Percentiles rank a stretch among this genome's conserved stretches.
phyloP scores from a whole-genome alignment of 2,113 vertebrate genomes.

The Ariopsis seemanni region DNA sequence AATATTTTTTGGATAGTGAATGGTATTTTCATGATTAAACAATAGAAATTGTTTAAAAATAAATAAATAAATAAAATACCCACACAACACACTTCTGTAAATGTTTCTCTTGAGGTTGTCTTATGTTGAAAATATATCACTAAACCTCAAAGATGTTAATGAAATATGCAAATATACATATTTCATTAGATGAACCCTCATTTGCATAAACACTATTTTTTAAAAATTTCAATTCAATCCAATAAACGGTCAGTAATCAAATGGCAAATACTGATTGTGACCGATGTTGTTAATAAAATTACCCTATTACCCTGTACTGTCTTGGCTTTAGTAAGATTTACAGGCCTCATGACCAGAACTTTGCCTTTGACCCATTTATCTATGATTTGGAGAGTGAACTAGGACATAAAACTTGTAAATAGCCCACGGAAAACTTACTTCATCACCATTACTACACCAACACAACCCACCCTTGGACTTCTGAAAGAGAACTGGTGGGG shows the following conservation, averaged over 20 bases:
- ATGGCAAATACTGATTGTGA: not conserved
- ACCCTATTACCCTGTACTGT: not conserved
- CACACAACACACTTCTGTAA: not conserved
- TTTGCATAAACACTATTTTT: not conserved
- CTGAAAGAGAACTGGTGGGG: not conserved
- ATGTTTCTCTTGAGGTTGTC: not conserved
- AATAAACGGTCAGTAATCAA: not conserved
- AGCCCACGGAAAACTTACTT: not conserved
- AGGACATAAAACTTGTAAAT: not conserved
- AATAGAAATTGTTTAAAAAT: not conserved
- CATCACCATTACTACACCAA: not conserved
- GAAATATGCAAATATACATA: not conserved
- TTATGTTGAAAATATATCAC: not conserved
- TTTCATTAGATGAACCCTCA: not conserved
- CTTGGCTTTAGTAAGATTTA: not conserved
- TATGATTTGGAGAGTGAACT: not conserved
- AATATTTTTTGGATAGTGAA: not conserved
- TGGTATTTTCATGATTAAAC: not conserved
- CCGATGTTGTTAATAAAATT: not conserved
- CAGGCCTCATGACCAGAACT: not conserved
- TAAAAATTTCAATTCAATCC: not conserved
- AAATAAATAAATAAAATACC: too few relatives aligned
- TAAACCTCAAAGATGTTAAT: not conserved
- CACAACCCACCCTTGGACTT: not conserved
- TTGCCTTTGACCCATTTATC: not conserved